Percentiles rank a stretch among this genome's conserved stretches.
Conservation (phyloP, 2,888 invertebrate species). For the Dasysyrphus tricinctus region DNA sequence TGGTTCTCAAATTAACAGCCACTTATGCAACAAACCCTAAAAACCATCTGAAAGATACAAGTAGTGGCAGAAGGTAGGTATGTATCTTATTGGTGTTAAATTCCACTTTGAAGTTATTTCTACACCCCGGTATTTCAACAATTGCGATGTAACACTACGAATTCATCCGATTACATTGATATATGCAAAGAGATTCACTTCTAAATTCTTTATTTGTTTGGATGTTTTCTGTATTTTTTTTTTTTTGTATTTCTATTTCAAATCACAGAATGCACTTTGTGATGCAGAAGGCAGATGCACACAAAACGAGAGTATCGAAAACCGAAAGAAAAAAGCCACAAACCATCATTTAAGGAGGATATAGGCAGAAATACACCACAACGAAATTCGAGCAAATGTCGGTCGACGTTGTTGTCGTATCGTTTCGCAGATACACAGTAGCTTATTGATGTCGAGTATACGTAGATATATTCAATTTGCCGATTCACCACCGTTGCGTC, state of each 20-base stretch:
- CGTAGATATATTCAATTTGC: not conserved
- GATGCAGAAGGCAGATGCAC: slow-evolving; percentile 31
- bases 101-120: slow-evolving; percentile 7
- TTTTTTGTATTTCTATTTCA: slow-evolving; percentile 5
- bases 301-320: not conserved
- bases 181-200: slow-evolving; percentile 19
- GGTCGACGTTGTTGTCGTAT: slow-evolving; percentile 13
- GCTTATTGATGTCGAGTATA: no score
- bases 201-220: slow-evolving; percentile 16
- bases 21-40: slow-evolving; percentile 27
- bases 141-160: slow-evolving; percentile 24
- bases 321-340: slow-evolving; percentile 23
- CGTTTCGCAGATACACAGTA: not conserved
- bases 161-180: slow-evolving; percentile 12
- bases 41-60: slow-evolving; percentile 36
- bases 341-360: slow-evolving; percentile 18
- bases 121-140: slow-evolving; percentile 10
- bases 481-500: slow-evolving; percentile 60
- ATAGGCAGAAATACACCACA: slow-evolving; percentile 27
- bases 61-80: not conserved
- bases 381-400: slow-evolving; percentile 47
- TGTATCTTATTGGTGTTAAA: slow-evolving; percentile 26
- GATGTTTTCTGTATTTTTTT: not conserved
- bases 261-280: slow-evolving; percentile 48
- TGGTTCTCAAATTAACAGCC: slow-evolving; percentile 30